phyloP scores from a whole-genome alignment of 2,113 vertebrate genomes.

The Dasyornis broadbenti region DNA sequence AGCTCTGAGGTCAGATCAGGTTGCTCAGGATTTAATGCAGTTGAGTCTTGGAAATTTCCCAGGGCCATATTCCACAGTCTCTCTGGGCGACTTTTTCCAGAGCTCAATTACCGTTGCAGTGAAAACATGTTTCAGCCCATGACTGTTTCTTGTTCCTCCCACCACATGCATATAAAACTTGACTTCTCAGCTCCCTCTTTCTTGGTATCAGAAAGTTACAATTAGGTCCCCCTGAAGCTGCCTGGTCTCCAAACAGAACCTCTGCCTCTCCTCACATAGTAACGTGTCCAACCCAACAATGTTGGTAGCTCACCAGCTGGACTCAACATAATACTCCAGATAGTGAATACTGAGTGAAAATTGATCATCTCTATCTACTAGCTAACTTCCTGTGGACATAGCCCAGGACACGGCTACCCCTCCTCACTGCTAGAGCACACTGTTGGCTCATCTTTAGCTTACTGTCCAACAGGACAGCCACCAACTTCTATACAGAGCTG shows the following conservation, averaged over 20 bases:
- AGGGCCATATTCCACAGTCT: not conserved
- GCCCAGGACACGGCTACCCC: not conserved
- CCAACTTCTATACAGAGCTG: not conserved
- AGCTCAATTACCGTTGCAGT: not conserved
- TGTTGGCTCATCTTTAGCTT: not conserved
- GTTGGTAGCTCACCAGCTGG: not conserved
- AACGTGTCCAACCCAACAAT: not conserved
- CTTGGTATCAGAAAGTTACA: not conserved
- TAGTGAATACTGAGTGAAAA: not conserved
- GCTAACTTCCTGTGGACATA: not conserved
- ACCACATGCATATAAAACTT: rapidly evolving
- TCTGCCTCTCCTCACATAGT: not conserved
- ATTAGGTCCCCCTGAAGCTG: not conserved
- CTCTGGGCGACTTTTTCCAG: not conserved
- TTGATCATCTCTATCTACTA: not conserved
- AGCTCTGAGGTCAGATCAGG: not conserved
- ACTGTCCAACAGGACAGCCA: not conserved
- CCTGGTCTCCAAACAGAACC: not conserved
- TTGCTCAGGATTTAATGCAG: not conserved
- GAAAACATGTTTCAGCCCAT: not conserved
- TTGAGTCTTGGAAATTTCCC: not conserved
- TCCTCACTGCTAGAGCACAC: not conserved
- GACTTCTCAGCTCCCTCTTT: not conserved
- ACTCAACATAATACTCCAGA: not conserved
- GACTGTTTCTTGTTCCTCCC: not conserved